Evolutionary conservation across 2,888 invertebrate genomes (phyloP).

Genomic region (Catocala fraxini): DNA sequence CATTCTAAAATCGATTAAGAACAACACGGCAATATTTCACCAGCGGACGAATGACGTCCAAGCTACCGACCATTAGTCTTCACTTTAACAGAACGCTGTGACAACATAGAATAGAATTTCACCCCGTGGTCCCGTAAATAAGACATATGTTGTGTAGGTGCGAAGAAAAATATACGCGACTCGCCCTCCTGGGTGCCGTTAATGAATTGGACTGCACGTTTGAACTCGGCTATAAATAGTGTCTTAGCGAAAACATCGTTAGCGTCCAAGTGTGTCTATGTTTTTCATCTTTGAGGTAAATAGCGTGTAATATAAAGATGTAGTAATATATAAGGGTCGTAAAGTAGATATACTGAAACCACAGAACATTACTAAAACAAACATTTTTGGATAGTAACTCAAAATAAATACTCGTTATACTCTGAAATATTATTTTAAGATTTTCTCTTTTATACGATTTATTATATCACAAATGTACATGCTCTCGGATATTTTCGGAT

Average conservation of each 20-base stretch:
- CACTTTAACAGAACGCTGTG: constrained; percentile 26
- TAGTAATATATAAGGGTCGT: no score
- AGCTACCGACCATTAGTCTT: constrained; percentile 12
- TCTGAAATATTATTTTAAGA: no score
- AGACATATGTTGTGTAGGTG: constrained; percentile 60
- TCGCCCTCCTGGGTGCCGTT: constrained; percentile 61
- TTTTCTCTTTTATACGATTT: no score
- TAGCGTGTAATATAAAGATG: no score
- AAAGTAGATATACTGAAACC: no score
- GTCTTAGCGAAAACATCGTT: constrained; percentile 60
- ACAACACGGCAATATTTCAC: background rate
- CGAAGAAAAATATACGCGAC: constrained; percentile 65
- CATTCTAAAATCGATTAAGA: background rate
- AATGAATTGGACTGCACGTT: constrained; percentile 66
- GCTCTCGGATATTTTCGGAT: no score
- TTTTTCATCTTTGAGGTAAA: background rate
- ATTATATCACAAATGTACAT: no score
- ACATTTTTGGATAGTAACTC: no score
- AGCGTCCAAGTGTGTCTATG: constrained; percentile 25
- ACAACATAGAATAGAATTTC: constrained; percentile 56
- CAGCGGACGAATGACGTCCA: constrained; percentile 5
- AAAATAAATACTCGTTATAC: no score
- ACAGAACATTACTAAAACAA: no score
- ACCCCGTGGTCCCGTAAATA: constrained; percentile 70
- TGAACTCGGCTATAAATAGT: constrained; percentile 61